Base-by-base conservation (phyloP, 1,140 invertebrate species). In the Cydia splendana region DNA sequence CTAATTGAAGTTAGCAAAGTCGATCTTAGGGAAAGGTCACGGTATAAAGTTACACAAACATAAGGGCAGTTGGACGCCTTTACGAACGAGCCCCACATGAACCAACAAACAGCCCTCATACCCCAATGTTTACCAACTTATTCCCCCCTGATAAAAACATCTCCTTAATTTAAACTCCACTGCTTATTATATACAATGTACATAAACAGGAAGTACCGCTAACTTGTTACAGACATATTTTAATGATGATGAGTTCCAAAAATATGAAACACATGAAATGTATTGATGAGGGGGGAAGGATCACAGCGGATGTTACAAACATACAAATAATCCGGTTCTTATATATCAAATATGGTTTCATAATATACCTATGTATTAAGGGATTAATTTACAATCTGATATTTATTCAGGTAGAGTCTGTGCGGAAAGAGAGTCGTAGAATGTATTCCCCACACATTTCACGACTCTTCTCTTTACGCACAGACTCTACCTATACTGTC, bases 31-130 rank as follows among this genome's bases (percentile, higher is more conserved):
- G 13, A 34, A 38, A 38, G 30, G 65, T 69, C 65, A 34, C 28
- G 4, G 65, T 69, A 69, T 69, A 34, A 69, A 15, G 65, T 69
- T 69, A 69, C 65, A 69, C 30, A 69, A 69, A 69, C 65, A 69
- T 34, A 38, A 30, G 30, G 65, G 65, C 65, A 13, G 65, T 65
- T 28, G 24, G 9, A 65, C 20, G 10, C 65, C 20, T 24, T 24
- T 65, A 30, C n/a, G 24, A 18, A 10, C 24, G 57, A n/a, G 12
- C 28, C 28, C 38, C 65, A 69, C 65, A 30, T 69, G 65, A 34
- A n/a, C 30, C 65, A 69, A 69, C 65, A 69, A 69, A 69, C 65
- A 38, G 15, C 28, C 65, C 65, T 69, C 24, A n/a, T 34, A 34
- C 65, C 65, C 65, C 30, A 34, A 69, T 69, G 28, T 69, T 69